Evolutionary conservation across 2,113 vertebrate species (phyloP), one percentile per base, ranked within the genome.

Genomic region (Oncorhynchus keta): DNA sequence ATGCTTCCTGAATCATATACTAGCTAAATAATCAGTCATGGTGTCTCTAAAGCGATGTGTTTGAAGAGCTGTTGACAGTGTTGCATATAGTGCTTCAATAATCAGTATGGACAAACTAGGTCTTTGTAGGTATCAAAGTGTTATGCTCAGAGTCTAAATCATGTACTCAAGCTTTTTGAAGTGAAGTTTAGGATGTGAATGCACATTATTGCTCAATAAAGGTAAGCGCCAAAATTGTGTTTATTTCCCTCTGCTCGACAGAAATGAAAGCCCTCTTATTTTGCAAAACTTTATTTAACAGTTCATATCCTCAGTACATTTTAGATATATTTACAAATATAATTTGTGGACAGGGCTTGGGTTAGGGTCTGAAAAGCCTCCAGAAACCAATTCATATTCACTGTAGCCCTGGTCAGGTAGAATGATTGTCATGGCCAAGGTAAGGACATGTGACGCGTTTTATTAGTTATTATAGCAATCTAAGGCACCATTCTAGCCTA

Each of bases 201-300:
- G 45, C 62, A 72, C 70, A 83, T 78, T 13, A 73, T 61, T 49
- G 18, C 5, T 20, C 51, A 89, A 88, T 86, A 81, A 85, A 83
- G 59, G 26, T 16, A 45, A 24, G 20, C 72, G 51, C 61, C 22
- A 28, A 78, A 59, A 48, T 62, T 22, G 18, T 77, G 18, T 28
- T 24, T 18, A 45, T 32, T 35, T 20, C 18, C 16, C 16, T 5
- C 39, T 35, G 49, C 2, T 30, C 65, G 12, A 18, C 9, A 77
- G 66, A 7, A 70, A 72, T 0, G 55, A 57, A 79, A 68, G 39
- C 13, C 48, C 18, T 82, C 84, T 93, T 93, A 88, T 90, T 90
- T 89, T 93, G 90, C 90, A 93, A 96, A 93, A 91, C 92, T 98
- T 96, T 96, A 97, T 96, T 95, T 91, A 93, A 95, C 92, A 93